These are phyloP conservation scores for Arothron firmamentum DNA, from an alignment of 2,113 vertebrate species.

Conservation along the genomic window DNA sequence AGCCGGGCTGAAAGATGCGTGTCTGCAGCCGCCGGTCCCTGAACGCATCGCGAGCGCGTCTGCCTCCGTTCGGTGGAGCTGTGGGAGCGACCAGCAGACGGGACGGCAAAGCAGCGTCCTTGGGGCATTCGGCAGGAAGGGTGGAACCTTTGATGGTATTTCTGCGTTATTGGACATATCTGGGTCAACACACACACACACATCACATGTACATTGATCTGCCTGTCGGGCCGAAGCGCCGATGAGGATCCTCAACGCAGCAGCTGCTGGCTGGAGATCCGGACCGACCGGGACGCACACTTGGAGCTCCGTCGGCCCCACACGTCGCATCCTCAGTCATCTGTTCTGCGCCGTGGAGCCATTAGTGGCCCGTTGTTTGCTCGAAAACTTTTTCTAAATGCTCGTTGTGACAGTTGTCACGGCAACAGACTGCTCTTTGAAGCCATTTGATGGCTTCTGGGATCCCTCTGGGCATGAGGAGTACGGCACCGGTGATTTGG, in stretches of 20 bases:
- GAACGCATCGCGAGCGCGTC: no score
- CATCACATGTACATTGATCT: not conserved
- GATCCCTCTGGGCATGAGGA: slow-evolving; percentile 7
- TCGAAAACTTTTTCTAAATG: slow-evolving; percentile 54
- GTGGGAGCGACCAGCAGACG: not conserved
- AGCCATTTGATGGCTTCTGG: slow-evolving; percentile 44
- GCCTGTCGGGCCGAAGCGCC: no score
- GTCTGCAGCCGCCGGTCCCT: no score
- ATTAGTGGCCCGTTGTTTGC: slow-evolving; percentile 33
- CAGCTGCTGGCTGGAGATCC: no score
- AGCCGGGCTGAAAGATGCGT: no score
- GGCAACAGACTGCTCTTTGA: slow-evolving; percentile 45
- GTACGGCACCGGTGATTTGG: slow-evolving; percentile 3
- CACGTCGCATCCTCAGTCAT: not conserved
- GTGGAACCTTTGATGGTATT: slow-evolving; percentile 11
- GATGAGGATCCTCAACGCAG: no score
- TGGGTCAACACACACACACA: slow-evolving; percentile 14
- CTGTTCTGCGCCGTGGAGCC: slow-evolving; percentile 21
- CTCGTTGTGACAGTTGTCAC: slow-evolving; percentile 62
- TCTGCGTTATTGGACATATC: slow-evolving; percentile 29
- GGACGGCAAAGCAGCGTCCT: not conserved
- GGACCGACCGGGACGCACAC: not conserved
- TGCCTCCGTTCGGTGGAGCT: not conserved
- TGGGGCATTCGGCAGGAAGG: not conserved
- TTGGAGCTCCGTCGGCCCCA: not conserved